Base-by-base conservation (phyloP, 1,140 invertebrate genomes). In the Magallana gigas region DNA sequence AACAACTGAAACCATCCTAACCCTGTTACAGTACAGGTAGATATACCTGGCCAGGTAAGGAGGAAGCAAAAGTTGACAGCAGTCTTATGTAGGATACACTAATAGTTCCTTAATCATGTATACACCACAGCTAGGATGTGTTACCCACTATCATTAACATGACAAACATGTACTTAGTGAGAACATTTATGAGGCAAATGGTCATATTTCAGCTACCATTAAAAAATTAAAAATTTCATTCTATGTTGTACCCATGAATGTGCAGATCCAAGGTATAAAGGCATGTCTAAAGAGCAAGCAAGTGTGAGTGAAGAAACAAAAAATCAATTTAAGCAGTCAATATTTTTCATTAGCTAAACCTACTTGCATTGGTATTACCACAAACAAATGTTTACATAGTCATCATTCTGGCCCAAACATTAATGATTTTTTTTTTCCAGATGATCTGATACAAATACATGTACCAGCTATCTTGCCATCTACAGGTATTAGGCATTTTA, bases 261-360 rank as follows among this genome's bases (percentile, higher is more conserved):
- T 48, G 36, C 36, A 48, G 36, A 48, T 48, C 36, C 5, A 48
- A 48, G 36, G 36, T 48, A 48, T 4, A 48, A 48, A 4, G 36
- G 36, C 36, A 48, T 76, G 36, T 29, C 36, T 76, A 11, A 23
- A 76, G 68, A 29, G 29, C 23, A 1, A 76, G 68, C 23, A 76
- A 64, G 60, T 12, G 18, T 5, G 5, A 48, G 36, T 48, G 18
- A 76, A 76, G 68, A 23, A 36, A 23, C 18, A 76, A 76, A 76
- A 76, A 76, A 76, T 76, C 68, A 76, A 76, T 76, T 76, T 48
- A 29, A 29, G 18, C 36, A 76, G 23, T 76, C 68, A 76, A 76
- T 76, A 76, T 36, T 76, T 76, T 64, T 76, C 9, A 29, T 76
- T 76, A 76, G 68, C 23, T 6, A 16, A 62, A 12, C 36, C 36